These are phyloP conservation scores for Tetraneura akinire DNA, from an alignment of 1,140 invertebrate species.

Conservation along the genomic window DNA sequence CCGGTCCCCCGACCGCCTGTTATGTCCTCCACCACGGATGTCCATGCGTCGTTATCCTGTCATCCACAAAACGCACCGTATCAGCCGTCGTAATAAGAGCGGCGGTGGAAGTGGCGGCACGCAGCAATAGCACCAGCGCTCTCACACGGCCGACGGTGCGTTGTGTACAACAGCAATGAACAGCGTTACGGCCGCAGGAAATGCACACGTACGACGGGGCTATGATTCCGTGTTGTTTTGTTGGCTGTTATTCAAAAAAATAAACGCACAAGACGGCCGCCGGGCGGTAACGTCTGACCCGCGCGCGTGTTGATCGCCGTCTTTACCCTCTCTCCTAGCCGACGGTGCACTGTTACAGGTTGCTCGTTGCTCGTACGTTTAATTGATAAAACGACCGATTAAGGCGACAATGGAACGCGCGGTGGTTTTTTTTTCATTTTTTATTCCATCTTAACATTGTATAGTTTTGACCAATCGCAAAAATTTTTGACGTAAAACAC, in stretches of 20 bases:
- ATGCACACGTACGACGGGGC: constrained; percentile 32
- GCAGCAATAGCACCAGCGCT: constrained; percentile 36
- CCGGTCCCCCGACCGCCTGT: constrained; percentile 21
- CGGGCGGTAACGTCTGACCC: constrained; percentile 29
- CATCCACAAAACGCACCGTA: constrained; percentile 2
- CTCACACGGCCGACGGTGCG: constrained; percentile 48
- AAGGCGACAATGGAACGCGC: too few species aligned
- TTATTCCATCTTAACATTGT: too few species aligned
- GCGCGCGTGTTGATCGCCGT: constrained; percentile 23
- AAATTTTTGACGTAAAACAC: too few species aligned
- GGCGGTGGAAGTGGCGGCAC: background rate
- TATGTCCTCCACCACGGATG: constrained; percentile 23
- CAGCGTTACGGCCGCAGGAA: constrained; percentile 27
- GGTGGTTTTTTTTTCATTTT: too few species aligned
- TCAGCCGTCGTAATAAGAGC: background rate
- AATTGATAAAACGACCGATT: background rate
- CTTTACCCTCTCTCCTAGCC: constrained; percentile 37
- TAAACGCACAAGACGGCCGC: constrained; percentile 37
- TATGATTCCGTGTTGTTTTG: constrained; percentile 43
- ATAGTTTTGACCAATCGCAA: too few species aligned
- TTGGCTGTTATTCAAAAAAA: constrained; percentile 34
- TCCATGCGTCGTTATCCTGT: background rate
- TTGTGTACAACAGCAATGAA: constrained; percentile 6
- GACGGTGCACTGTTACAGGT: background rate
- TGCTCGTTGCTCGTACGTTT: background rate